Evolutionary conservation across 2,113 vertebrate species (phyloP).

Genomic region (Xenopus tropicalis): UCB_Xtro_10.0 CM004448.2:93740001-93740500

Average conservation of each 20-base stretch:
- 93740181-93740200: no score
- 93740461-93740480: slow-evolving; percentile 5
- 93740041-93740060: no score
- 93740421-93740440: not conserved
- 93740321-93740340: not conserved
- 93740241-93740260: not conserved
- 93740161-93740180: no score
- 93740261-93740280: not conserved
- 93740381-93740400: slow-evolving; percentile 15
- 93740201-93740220: no score
- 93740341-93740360: slow-evolving; percentile 2
- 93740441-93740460: slow-evolving; percentile 9
- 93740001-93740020: no score
- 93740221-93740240: no score
- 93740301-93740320: not conserved
- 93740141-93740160: no score
- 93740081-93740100: no score
- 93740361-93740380: slow-evolving; percentile 11
- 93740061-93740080: no score
- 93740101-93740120: no score
- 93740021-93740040: no score
- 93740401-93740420: not conserved
- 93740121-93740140: no score
- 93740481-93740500: not conserved
- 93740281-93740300: not conserved